Conservation (phyloP, 2,113 vertebrate genomes). For the Anhinga rufa region DNA sequence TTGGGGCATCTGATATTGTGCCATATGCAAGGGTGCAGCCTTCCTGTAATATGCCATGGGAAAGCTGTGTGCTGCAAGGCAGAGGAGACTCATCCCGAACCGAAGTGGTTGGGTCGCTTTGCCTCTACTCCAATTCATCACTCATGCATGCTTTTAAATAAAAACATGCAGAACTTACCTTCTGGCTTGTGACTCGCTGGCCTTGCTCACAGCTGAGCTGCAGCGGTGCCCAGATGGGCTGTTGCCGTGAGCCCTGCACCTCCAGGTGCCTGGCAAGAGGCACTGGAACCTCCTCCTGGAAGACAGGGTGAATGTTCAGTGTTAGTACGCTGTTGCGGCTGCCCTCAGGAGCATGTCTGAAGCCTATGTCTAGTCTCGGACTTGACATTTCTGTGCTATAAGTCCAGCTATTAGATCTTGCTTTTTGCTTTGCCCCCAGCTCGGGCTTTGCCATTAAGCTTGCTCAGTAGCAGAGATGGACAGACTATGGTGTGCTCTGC, state of each 20-base stretch:
- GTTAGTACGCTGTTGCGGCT: not conserved
- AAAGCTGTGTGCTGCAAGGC: not conserved
- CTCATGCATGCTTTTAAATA: not conserved
- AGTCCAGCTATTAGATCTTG: not conserved
- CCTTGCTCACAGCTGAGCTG: not conserved
- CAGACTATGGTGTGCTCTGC: rapidly evolving
- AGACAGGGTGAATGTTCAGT: not conserved
- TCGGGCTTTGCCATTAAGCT: not conserved
- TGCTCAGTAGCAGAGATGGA: not conserved
- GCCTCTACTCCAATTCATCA: not conserved
- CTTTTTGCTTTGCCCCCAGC: no score
- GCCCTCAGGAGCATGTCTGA: rapidly evolving
- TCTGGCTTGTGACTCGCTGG: not conserved
- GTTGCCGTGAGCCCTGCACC: rapidly evolving
- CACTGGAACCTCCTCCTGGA: not conserved
- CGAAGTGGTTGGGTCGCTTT: rapidly evolving
- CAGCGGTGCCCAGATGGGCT: rapidly evolving
- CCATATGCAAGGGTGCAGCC: no score
- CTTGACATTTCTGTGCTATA: not conserved
- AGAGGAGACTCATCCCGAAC: not conserved
- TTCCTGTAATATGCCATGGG: rapidly evolving
- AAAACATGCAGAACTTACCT: not conserved
- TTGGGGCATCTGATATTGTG: not conserved
- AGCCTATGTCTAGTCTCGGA: not conserved
- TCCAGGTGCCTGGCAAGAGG: no score